These are phyloP conservation scores for Polyergus mexicanus DNA, from an alignment of 1,140 invertebrate species.

Conservation along the genomic window DNA sequence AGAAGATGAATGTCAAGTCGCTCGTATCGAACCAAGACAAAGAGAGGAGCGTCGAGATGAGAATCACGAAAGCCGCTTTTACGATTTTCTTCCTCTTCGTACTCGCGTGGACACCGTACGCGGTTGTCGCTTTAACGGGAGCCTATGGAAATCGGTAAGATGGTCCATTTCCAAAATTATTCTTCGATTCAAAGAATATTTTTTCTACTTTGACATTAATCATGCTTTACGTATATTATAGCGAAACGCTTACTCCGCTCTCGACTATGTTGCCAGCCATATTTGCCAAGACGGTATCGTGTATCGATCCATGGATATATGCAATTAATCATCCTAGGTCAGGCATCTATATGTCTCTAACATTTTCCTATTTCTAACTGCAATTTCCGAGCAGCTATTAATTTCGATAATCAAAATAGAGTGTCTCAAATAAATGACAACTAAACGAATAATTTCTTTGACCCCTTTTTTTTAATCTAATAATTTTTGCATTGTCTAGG, in stretches of 20 bases:
- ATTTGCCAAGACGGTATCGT: constrained; percentile 91
- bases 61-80: constrained; percentile 92
- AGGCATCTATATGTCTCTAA: not conserved
- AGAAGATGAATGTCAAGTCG: constrained; percentile 94
- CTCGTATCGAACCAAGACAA: constrained; percentile 90
- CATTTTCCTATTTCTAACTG: not conserved
- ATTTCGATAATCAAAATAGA: not conserved
- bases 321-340: constrained; percentile 93
- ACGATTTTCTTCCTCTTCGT: constrained; percentile 92
- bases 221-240: constrained; percentile 73
- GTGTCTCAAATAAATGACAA: not conserved
- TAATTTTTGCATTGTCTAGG: constrained; percentile 63
- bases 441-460: not conserved
- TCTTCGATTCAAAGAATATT: not conserved
- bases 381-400: not conserved
- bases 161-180: not conserved
- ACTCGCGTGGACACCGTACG: constrained; percentile 92
- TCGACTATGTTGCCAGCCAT: constrained; percentile 91
- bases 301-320: constrained; percentile 93
- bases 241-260: constrained; percentile 89
- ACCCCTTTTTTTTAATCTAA: not conserved
- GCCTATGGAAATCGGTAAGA: constrained; percentile 90
- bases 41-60: constrained; percentile 90
- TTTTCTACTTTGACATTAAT: not conserved
- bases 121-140: constrained; percentile 90